Percentiles rank a stretch among this genome's conserved stretches.
phyloP scores from a whole-genome alignment of 2,113 vertebrate genomes.

The Plotosus lineatus region DNA sequence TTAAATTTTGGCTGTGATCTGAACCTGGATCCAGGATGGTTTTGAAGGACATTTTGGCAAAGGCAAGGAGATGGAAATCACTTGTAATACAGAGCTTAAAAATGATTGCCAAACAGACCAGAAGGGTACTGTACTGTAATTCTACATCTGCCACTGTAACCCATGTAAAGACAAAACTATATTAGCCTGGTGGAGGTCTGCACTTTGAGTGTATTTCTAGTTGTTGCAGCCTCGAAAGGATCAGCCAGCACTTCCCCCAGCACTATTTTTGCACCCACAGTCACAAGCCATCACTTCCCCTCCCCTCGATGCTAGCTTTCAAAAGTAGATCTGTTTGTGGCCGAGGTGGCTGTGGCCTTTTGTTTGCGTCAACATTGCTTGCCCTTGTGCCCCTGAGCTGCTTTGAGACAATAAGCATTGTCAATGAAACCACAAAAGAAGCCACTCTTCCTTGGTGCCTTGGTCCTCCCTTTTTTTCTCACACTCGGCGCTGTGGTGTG shows the following conservation, averaged over 20 bases:
- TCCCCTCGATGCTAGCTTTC: slow-evolving; percentile 33
- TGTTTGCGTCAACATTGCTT: slow-evolving; percentile 76
- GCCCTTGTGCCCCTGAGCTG: slow-evolving; percentile 71
- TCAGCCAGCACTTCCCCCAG: slow-evolving; percentile 11
- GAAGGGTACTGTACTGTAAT: no score
- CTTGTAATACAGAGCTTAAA: no score
- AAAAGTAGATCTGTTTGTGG: slow-evolving; percentile 48
- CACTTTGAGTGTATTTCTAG: background rate
- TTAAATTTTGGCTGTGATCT: no score
- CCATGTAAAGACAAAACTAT: no score
- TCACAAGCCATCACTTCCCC: slow-evolving; percentile 34
- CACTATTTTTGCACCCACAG: slow-evolving; percentile 52
- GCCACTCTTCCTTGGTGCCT: slow-evolving; percentile 61
- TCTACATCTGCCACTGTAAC: no score
- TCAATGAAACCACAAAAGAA: slow-evolving; percentile 75
- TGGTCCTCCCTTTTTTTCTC: slow-evolving; percentile 70
- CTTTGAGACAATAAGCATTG: slow-evolving; percentile 73
- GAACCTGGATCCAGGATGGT: no score
- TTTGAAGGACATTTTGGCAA: no score
- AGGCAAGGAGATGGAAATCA: no score
- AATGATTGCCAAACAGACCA: no score
- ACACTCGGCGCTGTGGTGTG: slow-evolving; percentile 61
- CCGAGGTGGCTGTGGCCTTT: slow-evolving; percentile 69
- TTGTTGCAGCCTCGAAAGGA: background rate
- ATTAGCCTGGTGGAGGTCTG: no score